Conservation (phyloP, 2,797 vertebrate species). For the Trachops cirrhosus region DNA sequence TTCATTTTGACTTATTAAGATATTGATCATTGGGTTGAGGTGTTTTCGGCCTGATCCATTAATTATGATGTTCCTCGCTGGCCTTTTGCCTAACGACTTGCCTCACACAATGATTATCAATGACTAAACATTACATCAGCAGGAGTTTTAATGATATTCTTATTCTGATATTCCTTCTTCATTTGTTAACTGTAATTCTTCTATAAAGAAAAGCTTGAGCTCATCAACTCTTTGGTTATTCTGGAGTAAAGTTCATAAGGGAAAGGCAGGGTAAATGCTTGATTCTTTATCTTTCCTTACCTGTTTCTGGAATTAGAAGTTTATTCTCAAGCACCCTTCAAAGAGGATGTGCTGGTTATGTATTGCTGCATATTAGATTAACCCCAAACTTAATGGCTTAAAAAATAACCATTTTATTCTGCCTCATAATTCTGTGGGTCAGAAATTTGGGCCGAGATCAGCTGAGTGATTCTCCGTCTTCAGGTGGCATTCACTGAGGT, state of each 20-base stretch:
- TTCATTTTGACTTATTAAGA: not conserved
- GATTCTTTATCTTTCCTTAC: not conserved
- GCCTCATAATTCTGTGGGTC: not conserved
- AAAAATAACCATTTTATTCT: not conserved
- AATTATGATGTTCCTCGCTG: not conserved
- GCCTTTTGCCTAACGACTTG: not conserved
- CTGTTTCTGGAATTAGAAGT: conserved; percentile 10
- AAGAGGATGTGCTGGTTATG: not conserved
- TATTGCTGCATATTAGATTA: not conserved
- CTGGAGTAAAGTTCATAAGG: not conserved
- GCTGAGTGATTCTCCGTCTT: not conserved
- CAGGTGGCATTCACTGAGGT: not conserved
- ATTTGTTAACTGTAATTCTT: not conserved
- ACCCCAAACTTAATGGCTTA: not conserved
- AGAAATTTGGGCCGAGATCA: not conserved
- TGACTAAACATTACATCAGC: not conserved
- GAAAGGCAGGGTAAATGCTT: not conserved
- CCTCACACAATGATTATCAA: not conserved
- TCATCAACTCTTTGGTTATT: not conserved
- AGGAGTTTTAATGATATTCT: not conserved
- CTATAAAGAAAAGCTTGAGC: conserved; percentile 9
- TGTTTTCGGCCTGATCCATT: not conserved
- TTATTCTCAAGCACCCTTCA: conserved; percentile 1
- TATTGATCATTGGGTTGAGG: not conserved
- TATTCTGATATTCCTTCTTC: not conserved